Conservation (phyloP, 1,140 invertebrate genomes). For the Drosophila ficusphila region DNA sequence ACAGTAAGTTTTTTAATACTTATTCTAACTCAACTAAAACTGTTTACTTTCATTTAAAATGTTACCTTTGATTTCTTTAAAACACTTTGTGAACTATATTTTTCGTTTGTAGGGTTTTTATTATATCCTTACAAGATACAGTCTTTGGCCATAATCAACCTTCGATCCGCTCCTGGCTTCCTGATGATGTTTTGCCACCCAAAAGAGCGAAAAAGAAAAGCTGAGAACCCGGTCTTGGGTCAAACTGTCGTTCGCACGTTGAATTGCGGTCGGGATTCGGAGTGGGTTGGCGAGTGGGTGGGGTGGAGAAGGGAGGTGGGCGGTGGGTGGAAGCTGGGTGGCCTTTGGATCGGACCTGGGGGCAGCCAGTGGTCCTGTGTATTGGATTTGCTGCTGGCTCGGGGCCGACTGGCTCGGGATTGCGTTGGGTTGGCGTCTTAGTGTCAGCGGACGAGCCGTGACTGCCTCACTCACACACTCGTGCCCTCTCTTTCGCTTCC, state of each 20-base stretch:
- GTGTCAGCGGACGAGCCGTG: slow-evolving; percentile 74
- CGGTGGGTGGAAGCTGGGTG: background rate
- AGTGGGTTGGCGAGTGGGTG: background rate
- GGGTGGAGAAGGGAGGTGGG: slow-evolving; percentile 12
- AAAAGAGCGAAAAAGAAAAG: slow-evolving; percentile 51
- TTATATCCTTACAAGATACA: too few relatives aligned
- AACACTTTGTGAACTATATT: too few relatives aligned
- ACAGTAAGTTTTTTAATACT: too few relatives aligned
- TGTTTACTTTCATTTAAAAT: too few relatives aligned
- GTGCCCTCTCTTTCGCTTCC: slow-evolving; percentile 12
- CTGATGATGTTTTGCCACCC: slow-evolving; percentile 53
- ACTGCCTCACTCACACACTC: slow-evolving; percentile 22
- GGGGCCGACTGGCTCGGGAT: slow-evolving; percentile 38
- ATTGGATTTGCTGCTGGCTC: slow-evolving; percentile 75
- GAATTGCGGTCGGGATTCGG: slow-evolving; percentile 64
- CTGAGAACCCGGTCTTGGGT: slow-evolving; percentile 49
- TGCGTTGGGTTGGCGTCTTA: slow-evolving; percentile 67
- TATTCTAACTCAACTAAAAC: too few relatives aligned
- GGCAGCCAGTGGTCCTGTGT: slow-evolving; percentile 41
- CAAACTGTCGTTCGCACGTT: slow-evolving; percentile 81
- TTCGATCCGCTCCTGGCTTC: slow-evolving; percentile 34
- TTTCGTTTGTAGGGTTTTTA: too few relatives aligned
- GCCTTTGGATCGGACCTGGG: background rate
- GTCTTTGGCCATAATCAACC: too few relatives aligned
- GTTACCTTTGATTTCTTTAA: too few relatives aligned